These are phyloP conservation scores for Eupsittula cactorum DNA, from an alignment of 2,113 vertebrate species.

Conservation along the genomic window DNA sequence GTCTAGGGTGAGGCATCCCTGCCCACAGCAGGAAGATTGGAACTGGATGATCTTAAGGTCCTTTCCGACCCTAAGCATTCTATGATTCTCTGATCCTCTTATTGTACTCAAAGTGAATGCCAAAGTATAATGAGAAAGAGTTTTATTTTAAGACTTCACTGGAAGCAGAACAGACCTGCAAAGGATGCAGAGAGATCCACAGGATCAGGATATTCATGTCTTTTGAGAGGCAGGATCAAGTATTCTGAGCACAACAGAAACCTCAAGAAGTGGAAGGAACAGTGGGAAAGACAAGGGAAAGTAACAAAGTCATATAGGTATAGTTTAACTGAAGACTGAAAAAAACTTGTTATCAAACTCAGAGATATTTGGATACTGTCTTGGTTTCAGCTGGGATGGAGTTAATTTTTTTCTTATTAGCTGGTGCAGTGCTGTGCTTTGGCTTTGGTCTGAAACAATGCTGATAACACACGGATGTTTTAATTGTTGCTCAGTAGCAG, in stretches of 20 bases:
- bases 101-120: not conserved
- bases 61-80: not conserved
- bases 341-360: not conserved
- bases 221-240: not conserved
- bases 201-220: not conserved
- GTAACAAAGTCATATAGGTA: not conserved
- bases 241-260: not conserved
- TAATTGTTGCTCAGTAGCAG: not conserved
- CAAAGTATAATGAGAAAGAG: not conserved
- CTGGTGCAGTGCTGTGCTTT: not conserved
- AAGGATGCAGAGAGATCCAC: not conserved
- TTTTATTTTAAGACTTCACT: constrained; percentile 15
- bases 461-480: not conserved
- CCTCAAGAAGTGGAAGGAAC: not conserved
- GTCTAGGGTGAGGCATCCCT: not conserved
- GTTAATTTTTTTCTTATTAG: not conserved
- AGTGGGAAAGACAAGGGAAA: not conserved
- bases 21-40: not conserved
- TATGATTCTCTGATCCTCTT: not conserved
- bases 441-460: not conserved
- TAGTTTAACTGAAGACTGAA: not conserved
- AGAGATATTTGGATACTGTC: not conserved
- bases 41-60: not conserved
- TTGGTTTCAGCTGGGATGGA: not conserved
- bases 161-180: not conserved